Evolutionary conservation across 2,113 vertebrate species (phyloP), one percentile per base, ranked within the genome.

Genomic region (Scatophagus argus): DNA sequence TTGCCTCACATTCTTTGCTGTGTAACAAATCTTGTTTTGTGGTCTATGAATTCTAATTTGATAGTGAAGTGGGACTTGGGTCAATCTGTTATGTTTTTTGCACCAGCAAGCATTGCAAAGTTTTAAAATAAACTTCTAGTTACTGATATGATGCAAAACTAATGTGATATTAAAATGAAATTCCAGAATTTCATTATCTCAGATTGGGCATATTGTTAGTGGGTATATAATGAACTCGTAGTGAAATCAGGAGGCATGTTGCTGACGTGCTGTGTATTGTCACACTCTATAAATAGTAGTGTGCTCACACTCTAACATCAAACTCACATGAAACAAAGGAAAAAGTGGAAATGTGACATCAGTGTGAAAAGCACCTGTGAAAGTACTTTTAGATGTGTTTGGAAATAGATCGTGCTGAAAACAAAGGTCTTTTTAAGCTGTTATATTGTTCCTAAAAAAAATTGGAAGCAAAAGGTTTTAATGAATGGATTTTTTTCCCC

Each of bases 401-500:
- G 16, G n/a, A 34, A 47, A 47, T 43, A 68, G 21, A 29, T 60
- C 25, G 19, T 34, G 16, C 13, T 52, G 59, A 63, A 39, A 31
- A 32, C 29, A 54, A 44, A 31, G 1, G 47, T 21, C 36, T 13
- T 51, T 43, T 51, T 2, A 43, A 36, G 27, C 52, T n/a, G 31
- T 52, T 36, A 27, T 56, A 47, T 21, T 6, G 4, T 41, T n/a
- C 8, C 27, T 47, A 23, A 41, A 47, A 63, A 21, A 17, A 65
- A n/a, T 8, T 5, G 2, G 6, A 46, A 55, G 61, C 25, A 49
- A 56, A 67, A 47, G 13, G 36, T 69, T 23, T 39, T 14, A 29
- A 68, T 55, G 29, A 27, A 62, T n/a, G n/a, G n/a, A n/a, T n/a
- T 38, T 19, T 44, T 63, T 34, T 68, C 36, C 17, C 43, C 19